Conservation (phyloP, 2,888 invertebrate genomes). For the Acrobasis repandana region DNA sequence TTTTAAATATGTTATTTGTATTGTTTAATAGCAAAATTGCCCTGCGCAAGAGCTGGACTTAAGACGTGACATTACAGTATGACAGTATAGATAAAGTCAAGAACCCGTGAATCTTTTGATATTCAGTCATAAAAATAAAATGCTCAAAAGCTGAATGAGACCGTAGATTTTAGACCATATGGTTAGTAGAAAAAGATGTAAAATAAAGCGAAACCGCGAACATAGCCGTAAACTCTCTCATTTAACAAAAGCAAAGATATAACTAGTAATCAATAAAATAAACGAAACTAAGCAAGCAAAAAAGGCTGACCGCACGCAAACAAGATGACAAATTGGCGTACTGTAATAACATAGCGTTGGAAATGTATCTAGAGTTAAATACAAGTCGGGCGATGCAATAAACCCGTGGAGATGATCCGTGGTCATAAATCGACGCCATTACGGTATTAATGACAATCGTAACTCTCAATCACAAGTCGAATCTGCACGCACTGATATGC, state of each 20-base stretch:
- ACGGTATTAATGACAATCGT: slow-evolving; percentile 74
- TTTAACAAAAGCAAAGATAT: slow-evolving; percentile 1
- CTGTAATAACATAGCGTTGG: slow-evolving; percentile 48
- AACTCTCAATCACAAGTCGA: slow-evolving; percentile 68
- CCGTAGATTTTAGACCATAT: no score
- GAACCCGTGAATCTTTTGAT: no score
- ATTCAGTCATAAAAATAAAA: no score
- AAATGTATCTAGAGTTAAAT: slow-evolving; percentile 56
- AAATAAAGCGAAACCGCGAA: neutral
- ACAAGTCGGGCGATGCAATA: slow-evolving; percentile 51
- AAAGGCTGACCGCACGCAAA: slow-evolving; percentile 40
- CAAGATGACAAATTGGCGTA: slow-evolving; percentile 53
- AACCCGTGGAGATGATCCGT: slow-evolving; percentile 62
- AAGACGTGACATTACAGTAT: no score
- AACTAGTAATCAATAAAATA: slow-evolving; percentile 25
- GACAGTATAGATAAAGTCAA: no score
- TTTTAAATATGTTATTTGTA: no score
- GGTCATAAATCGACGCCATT: slow-evolving; percentile 71
- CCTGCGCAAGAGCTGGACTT: no score
- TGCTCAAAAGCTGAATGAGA: neutral
- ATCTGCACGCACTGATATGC: slow-evolving; percentile 54
- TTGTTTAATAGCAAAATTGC: no score
- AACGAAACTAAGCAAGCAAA: slow-evolving; percentile 31
- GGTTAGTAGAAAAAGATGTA: neutral
- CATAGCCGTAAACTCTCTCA: neutral